A percentile compares a stretch with the other conserved stretches of the same genome.
phyloP scores from a whole-genome alignment of 2,113 vertebrate species.

The Xiphias gladius region DNA sequence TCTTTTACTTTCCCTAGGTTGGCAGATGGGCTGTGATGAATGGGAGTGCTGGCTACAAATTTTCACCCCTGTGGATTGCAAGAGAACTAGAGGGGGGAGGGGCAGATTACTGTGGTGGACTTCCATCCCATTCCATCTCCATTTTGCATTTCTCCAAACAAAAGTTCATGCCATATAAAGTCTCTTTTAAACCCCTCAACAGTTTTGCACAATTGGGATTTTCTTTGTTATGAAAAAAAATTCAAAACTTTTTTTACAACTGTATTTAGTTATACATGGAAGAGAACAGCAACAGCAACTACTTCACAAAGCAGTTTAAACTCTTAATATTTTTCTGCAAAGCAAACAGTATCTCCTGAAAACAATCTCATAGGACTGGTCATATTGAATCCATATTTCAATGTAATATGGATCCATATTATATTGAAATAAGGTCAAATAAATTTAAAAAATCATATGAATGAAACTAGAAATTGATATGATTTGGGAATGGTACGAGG shows the following conservation, averaged over 20 bases:
- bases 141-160: background rate
- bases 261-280: background rate
- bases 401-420: too few species aligned
- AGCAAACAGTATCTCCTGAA: too few species aligned
- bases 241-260: background rate
- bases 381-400: too few species aligned
- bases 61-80: constrained; percentile 9
- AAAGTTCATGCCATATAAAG: background rate
- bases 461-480: too few species aligned
- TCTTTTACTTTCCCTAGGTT: background rate
- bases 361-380: too few species aligned
- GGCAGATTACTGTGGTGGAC: background rate
- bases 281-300: background rate
- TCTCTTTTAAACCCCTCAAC: background rate
- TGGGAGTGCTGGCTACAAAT: constrained; percentile 38
- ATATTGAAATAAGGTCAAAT: too few species aligned
- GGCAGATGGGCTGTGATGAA: constrained; percentile 59
- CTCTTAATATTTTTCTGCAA: too few species aligned
- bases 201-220: background rate
- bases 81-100: background rate
- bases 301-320: too few species aligned
- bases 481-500: too few species aligned
- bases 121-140: background rate
- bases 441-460: too few species aligned
- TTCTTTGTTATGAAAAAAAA: background rate